Base-by-base conservation (phyloP, 2,888 invertebrate genomes). In the Trachelus troglodyta region DNA sequence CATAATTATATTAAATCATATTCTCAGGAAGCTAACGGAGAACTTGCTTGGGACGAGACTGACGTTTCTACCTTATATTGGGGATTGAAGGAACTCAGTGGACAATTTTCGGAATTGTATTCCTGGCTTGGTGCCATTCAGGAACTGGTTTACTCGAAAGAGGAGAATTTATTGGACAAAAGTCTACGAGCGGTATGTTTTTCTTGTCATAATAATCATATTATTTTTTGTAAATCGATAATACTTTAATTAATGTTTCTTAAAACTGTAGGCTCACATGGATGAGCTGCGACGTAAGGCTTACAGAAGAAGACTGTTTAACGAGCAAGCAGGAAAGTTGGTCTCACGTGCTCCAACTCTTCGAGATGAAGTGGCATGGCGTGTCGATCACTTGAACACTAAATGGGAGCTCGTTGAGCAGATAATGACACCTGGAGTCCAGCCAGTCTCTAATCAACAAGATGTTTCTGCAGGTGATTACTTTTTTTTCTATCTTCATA, bases 91-190 rank as follows among this genome's bases (percentile, higher is more conserved):
- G 96, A 96, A 92, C 95, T 97, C 87, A 94, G 95, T 82, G 93
- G 95, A 75, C 96, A 96, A 93, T 97, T 96, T 92, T 94, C 94
- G 82, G 96, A 96, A 91, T 94, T 97, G 87, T 96, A 95, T 92
- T 95, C 95, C 87, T 96, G 96, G 96, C 93, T 97, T 86, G 95
- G 95, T 86, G 94, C 95, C 87, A 95, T 96, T 86, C 96, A 96
- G 90, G 95, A 95, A 92, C 94, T 95, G 88, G 94, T 96, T 83
- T 95, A 95, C 92, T 94, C 94, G 91, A 95, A 95, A 92, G 95
- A 95, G 87, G 95, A 95, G 90, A 95, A 94, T 88, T 91, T 95
- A 83, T 93, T 94, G 82, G 95, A 94, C 87, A 94, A 94, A 91
- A 94, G 94, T 88, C 92, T 95, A 87, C 93, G 95, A 91, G 94